Base-by-base conservation (phyloP, 2,888 invertebrate species). In the Ellobium chinense region DNA sequence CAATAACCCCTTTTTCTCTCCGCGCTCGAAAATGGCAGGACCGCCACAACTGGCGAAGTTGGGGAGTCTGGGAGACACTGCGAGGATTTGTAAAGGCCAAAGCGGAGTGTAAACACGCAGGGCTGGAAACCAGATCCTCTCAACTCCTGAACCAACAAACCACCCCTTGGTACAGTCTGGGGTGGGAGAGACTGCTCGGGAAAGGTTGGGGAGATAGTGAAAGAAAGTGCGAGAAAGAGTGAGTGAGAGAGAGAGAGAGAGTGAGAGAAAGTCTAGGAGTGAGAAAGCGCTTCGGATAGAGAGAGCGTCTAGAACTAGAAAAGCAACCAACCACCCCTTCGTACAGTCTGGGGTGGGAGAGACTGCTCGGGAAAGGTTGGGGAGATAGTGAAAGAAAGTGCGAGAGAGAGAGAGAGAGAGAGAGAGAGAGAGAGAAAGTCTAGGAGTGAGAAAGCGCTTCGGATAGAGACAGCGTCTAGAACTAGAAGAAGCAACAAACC, bases 401-500 rank as follows among this genome's bases (percentile, higher is more conserved):
- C 46, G 18, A 12, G 46, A 46, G 18, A 46, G 46, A 46, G 18
- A 46, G 46, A 18, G 9, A 12, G 46, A 46, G 18, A 12, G 7
- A 46, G 18, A 46, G 46, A n/a, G n/a, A n/a, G n/a, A n/a, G n/a
- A n/a, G n/a, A n/a, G n/a, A n/a, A n/a, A n/a, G n/a, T n/a, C n/a
- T n/a, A n/a, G n/a, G n/a, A n/a, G n/a, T n/a, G n/a, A n/a, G n/a
- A n/a, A n/a, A n/a, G n/a, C n/a, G n/a, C n/a, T n/a, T n/a, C n/a
- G n/a, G n/a, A n/a, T n/a, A n/a, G n/a, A n/a, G n/a, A n/a, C n/a
- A n/a, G n/a, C n/a, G n/a, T n/a, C n/a, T n/a, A n/a, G n/a, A n/a
- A n/a, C n/a, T n/a, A n/a, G n/a, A n/a, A n/a, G 62, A 27, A 62
- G 27, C 62, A 62, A 62, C 62, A 62, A n/a, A 29, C n/a, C 62